Evolutionary conservation across 2,888 invertebrate genomes (phyloP).

Genomic region (Pseudoips prasinana): DNA sequence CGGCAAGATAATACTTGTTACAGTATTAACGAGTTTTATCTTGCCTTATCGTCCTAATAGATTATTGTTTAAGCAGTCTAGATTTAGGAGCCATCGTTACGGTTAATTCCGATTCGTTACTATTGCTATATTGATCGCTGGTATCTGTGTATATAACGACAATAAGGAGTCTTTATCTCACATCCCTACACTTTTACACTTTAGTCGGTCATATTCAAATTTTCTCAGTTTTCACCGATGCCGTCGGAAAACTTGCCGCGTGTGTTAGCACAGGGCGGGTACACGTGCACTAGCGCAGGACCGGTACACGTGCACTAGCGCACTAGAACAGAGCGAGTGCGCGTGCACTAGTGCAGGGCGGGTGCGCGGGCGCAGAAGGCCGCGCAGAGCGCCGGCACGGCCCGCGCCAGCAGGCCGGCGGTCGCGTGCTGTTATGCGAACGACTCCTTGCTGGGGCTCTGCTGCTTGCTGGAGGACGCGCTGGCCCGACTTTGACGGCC

Average conservation of each 20-base stretch:
- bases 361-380: constrained; percentile 58
- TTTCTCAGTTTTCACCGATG: too few species aligned
- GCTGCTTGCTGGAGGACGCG: constrained; percentile 57
- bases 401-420: constrained; percentile 59
- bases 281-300: too few species aligned
- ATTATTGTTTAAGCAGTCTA: constrained; percentile 37
- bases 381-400: constrained; percentile 67
- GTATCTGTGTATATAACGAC: constrained; percentile 20
- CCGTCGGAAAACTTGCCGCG: too few species aligned
- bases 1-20: too few species aligned
- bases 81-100: constrained; percentile 42
- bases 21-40: too few species aligned
- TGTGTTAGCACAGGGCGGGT: too few species aligned
- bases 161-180: constrained; percentile 32
- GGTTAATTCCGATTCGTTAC: constrained; percentile 37
- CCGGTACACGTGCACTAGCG: too few species aligned
- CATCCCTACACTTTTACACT: too few species aligned
- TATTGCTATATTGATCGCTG: constrained; percentile 31
- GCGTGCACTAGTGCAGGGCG: too few species aligned
- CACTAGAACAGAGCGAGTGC: too few species aligned
- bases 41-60: too few species aligned
- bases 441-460: constrained; percentile 66
- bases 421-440: constrained; percentile 68
- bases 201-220: too few species aligned
- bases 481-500: constrained; percentile 69